Evolutionary conservation across 2,888 invertebrate genomes (phyloP), one percentile per base, ranked within the genome.

Genomic region (Coelinius sp.): DNA sequence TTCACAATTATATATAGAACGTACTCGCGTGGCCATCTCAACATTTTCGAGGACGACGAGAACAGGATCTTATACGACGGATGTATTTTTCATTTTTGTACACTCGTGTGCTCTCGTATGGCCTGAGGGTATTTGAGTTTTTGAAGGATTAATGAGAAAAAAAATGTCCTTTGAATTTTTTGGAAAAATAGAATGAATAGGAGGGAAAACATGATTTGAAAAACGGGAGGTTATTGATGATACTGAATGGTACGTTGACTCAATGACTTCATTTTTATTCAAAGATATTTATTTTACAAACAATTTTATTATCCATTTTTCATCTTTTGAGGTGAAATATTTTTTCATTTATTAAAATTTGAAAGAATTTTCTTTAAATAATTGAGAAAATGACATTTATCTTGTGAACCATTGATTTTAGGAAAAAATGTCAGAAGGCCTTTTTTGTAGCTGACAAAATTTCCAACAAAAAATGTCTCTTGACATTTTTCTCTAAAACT

Each of bases 31-130:
- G 31, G 59, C 10, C 10, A 59, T 20, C 4, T 59, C n/a, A 35
- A 14, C 2, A 31, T 59, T 17, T 17, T 59, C 59, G 59, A 59
- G 59, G 59, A 59, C 59, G 35, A 59, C 59, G 20, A 59, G 59
- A 31, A 59, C 59, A 35, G 59, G 59, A 59, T 59, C 31, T 20
- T 35, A 35, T 7, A 17, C 31, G 59, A 35, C 59, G 31, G 56
- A 56, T 31, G 17, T 56, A 31, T 56, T 59, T 53, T 59, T 17
- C n/a, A n/a, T 59, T 59, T 59, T 59, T 25, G 3, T 56, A n/a
- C 35, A 53, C 10, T 59, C 10, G 25, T 59, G 25, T 17, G 46
- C 20, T 14, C 20, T 49, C 20, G 20, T 14, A 20, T 49, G 46
- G 17, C 46, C 46, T 17, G 1, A 17, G 20, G 46, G 20, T 17